Evolutionary conservation across 2,888 invertebrate genomes (phyloP), one percentile per base, ranked within the genome.

Genomic region (Magallana nippona): DNA sequence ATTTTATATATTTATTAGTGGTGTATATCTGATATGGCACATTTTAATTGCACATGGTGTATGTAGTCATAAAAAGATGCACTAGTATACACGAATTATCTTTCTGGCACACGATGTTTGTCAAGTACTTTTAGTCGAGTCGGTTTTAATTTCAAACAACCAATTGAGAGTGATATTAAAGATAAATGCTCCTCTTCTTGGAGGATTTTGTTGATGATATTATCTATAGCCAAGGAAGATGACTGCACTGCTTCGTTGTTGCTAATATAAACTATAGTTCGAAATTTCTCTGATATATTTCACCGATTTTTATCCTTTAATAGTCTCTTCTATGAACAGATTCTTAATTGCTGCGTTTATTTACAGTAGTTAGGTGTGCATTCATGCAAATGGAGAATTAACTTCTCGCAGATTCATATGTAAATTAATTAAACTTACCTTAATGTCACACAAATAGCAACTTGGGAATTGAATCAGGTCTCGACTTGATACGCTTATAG

Each of bases 371-470:
- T 2, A 60, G 32, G 32, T 27, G 13, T 15, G 22, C 71, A 27
- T 71, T 71, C 71, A 27, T 27, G 15, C 71, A 71, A 22, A 27
- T 32, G 19, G 13, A 3, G 27, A 71, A 71, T 71, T 71, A 71
- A 71, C 22, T 32, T 71, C 22, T 13, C 2, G 17, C 71, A 71
- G 27, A 71, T 71, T 71, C 71, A 71, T 71, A 71, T 71, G 71
- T 71, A 71, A 71, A 71, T 71, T 32, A 71, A 71, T 71, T 71
- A 71, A 60, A 71, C 71, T 71, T 27, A 71, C 71, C 71, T 71
- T 71, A 27, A 71, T 71, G 15, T 71, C 27, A 27, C 71, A 27
- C 71, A 71, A 71, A 71, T 71, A 32, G 71, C 13, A 71, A 11
- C 71, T 11, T 15, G 32, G 22, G 71, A 71, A 27, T 22, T 10